Evolutionary conservation across 1,140 invertebrate species (phyloP), one percentile per base, ranked within the genome.

Genomic region (Micrasema longulum): DNA sequence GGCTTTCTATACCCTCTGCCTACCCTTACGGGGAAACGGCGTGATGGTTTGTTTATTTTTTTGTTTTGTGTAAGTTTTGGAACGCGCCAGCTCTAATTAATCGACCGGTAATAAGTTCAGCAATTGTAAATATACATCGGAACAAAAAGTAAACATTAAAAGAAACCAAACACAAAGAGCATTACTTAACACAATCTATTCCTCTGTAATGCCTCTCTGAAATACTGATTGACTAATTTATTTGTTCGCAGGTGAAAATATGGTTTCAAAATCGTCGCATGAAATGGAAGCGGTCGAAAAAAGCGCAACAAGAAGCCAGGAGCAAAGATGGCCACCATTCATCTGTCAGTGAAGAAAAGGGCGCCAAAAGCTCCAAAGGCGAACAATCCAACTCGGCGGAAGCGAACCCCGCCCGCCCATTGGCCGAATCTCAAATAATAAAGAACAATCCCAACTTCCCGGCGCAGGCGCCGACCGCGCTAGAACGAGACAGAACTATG

Each of bases 201-300:
- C 10, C 1, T 41, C n/a, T 41, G 38, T 11, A 41, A 5, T 11
- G n/a, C n/a, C 10, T 41, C 38, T 41, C 10, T 11, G 38, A 11
- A 41, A 41, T 41, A 41, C n/a, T 41, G 38, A 41, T 5, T 5
- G n/a, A 41, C 10, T 1, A 41, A 41, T 41, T 41, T 69, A 0
- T 38, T 45, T 60, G 35, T 69, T 20, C 38, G 18, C 85, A 96
- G 94, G 94, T 97, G 47, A 97, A 97, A 87, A 97, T 97, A 73
- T 97, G 95, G 95, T 97, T 97, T 82, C 95, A 97, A 89, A 97
- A 97, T 82, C 87, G 95, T 14, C 87, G 95, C 76, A 97, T 97
- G 95, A 97, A 97, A 80, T 97, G 95, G 95, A 97, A 97, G 81
- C 86, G 95, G 4, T 96, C 94, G 70, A 97, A 97, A 88, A 97